Conservation (phyloP, 2,888 invertebrate genomes). For the Hemithea aestivaria region DNA sequence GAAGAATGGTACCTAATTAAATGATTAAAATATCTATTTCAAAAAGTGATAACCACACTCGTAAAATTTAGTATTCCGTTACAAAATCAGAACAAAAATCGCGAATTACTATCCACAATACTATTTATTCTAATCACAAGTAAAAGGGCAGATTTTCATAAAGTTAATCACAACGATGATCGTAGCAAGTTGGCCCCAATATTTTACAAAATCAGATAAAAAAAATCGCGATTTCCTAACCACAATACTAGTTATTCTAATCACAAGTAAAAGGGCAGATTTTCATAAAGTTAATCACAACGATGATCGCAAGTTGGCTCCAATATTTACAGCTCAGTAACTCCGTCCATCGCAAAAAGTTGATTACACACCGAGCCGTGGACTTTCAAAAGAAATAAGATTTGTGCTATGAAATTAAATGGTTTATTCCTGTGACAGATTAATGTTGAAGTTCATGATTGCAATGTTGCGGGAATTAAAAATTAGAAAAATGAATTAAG, state of each 20-base stretch:
- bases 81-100: neutral
- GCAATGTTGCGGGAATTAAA: neutral
- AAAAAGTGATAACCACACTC: too few relatives aligned
- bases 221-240: neutral
- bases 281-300: slow-evolving; percentile 5
- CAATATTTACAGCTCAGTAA: slow-evolving; percentile 16
- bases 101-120: neutral
- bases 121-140: slow-evolving; percentile 1
- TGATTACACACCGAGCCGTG: slow-evolving; percentile 10
- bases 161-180: slow-evolving; percentile 4
- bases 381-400: neutral
- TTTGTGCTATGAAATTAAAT: neutral
- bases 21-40: too few relatives aligned
- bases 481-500: too few relatives aligned
- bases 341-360: slow-evolving; percentile 10
- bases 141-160: slow-evolving; percentile 3
- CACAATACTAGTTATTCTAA: slow-evolving; percentile 1
- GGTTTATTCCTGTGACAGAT: slow-evolving; percentile 2
- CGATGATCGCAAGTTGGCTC: slow-evolving; percentile 6
- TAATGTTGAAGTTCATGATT: slow-evolving; percentile 17
- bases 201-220: neutral
- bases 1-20: too few relatives aligned
- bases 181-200: too few relatives aligned
- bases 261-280: slow-evolving; percentile 1
- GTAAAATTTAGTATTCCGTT: too few relatives aligned